Conservation (phyloP, 2,888 invertebrate genomes). For the Boloria euphrosyne region DNA sequence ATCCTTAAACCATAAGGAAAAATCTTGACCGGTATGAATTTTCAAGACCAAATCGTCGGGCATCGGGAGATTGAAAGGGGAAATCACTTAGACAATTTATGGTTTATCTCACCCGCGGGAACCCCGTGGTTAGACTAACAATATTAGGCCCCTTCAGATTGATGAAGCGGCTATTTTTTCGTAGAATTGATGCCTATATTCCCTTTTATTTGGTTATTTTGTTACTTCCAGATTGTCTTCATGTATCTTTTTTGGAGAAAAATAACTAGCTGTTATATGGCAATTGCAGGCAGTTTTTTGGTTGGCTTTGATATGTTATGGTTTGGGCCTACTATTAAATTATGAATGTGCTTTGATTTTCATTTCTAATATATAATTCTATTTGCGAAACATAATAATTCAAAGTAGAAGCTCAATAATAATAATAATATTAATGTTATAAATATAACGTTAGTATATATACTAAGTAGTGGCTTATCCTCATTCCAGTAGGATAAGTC, state of each 20-base stretch:
- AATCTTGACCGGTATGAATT: constrained; percentile 33
- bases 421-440: too few relatives aligned
- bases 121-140: constrained; percentile 76
- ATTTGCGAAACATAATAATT: too few relatives aligned
- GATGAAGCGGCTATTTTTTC: constrained; percentile 50
- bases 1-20: background rate
- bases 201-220: constrained; percentile 19
- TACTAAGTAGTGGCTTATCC: too few relatives aligned
- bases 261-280: background rate
- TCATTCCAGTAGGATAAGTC: too few relatives aligned
- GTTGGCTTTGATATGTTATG: background rate
- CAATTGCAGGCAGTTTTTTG: constrained; percentile 4
- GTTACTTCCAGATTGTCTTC: constrained; percentile 11
- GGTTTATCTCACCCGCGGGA: constrained; percentile 77
- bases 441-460: too few relatives aligned
- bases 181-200: constrained; percentile 32
- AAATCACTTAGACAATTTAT: constrained; percentile 81
- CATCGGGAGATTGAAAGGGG: constrained; percentile 81
- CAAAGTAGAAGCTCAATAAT: too few relatives aligned
- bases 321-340: background rate
- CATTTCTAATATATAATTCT: too few relatives aligned
- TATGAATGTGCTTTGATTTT: too few relatives aligned
- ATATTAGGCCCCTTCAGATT: constrained; percentile 63
- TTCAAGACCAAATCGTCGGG: constrained; percentile 49
- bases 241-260: constrained; percentile 8